Evolutionary conservation across 2,113 vertebrate species (phyloP).

Genomic region (zebrafish (Danio rerio)): GRCz12tu NC_133177.1:6995501-6996000

Average conservation of each 20-base stretch:
- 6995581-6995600: constrained; percentile 25
- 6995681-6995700: constrained; percentile 47
- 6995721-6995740: constrained; percentile 13
- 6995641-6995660: constrained; percentile 51
- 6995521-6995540: constrained; percentile 29
- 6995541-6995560: constrained; percentile 38
- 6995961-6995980: too few species aligned
- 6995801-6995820: background rate
- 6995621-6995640: constrained; percentile 37
- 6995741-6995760: background rate
- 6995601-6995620: constrained; percentile 42
- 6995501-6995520: constrained; percentile 10
- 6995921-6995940: too few species aligned
- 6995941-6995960: too few species aligned
- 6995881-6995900: background rate
- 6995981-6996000: too few species aligned
- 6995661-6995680: constrained; percentile 52
- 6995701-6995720: constrained; percentile 46
- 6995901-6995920: background rate
- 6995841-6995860: too few species aligned
- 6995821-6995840: background rate
- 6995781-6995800: background rate
- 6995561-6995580: constrained; percentile 37
- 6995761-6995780: background rate
- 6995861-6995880: too few species aligned